Conservation (phyloP, 2,113 vertebrate genomes). For the Glaucidium brasilianum region DNA sequence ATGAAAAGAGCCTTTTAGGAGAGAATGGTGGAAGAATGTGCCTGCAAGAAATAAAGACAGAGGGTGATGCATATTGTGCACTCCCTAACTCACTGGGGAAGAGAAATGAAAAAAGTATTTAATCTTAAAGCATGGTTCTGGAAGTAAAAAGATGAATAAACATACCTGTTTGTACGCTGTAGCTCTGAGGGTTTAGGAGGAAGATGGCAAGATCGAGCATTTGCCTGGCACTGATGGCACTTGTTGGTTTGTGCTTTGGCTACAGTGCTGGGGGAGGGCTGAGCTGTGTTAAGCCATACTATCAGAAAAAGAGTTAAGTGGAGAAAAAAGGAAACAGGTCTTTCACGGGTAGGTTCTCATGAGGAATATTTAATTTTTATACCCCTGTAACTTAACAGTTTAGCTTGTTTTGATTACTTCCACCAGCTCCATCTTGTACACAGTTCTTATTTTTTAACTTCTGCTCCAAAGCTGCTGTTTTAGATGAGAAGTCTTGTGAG, state of each 20-base stretch:
- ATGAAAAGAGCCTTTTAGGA: background rate
- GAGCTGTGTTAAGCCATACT: background rate
- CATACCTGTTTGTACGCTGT: background rate
- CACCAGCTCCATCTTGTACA: background rate
- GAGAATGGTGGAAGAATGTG: background rate
- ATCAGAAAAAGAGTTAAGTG: background rate
- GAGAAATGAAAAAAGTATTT: background rate
- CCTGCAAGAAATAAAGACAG: background rate
- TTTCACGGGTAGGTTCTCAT: background rate
- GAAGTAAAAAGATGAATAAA: background rate
- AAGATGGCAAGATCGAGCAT: background rate
- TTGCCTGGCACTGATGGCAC: background rate
- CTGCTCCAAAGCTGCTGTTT: background rate
- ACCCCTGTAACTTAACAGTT: background rate
- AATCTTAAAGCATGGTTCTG: background rate
- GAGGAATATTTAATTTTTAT: background rate
- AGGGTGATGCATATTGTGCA: background rate
- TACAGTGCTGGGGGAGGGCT: background rate
- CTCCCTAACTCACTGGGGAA: background rate
- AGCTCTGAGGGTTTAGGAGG: rapidly evolving
- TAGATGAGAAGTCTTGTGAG: background rate
- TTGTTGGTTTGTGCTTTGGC: background rate
- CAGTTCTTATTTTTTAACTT: background rate
- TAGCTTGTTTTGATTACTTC: background rate
- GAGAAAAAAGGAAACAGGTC: background rate